These are phyloP conservation scores for Grantiella picta DNA, from an alignment of 2,113 vertebrate genomes.

Conservation along the genomic window DNA sequence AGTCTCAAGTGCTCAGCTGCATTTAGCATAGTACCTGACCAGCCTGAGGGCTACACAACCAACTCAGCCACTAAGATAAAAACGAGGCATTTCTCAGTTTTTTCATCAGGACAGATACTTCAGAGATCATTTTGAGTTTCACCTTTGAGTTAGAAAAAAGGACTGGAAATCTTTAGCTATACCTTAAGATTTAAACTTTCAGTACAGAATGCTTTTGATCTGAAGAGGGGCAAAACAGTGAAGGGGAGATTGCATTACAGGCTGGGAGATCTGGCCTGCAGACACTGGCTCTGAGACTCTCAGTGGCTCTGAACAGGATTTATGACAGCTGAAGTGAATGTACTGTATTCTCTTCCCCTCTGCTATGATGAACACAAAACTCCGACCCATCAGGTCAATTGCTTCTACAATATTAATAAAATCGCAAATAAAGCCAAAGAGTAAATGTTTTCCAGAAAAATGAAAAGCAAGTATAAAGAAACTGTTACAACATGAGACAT, in stretches of 20 bases:
- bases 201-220: not conserved
- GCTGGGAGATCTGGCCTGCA: not conserved
- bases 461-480: not conserved
- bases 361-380: not conserved
- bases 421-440: not conserved
- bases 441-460: not conserved
- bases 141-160: not conserved
- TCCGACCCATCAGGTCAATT: not conserved
- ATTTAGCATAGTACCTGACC: not conserved
- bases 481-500: not conserved
- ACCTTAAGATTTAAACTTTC: not conserved
- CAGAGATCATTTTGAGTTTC: not conserved
- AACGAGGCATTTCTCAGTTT: not conserved
- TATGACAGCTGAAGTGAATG: not conserved
- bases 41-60: not conserved
- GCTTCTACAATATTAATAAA: not conserved
- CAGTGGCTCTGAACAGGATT: not conserved
- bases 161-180: not conserved
- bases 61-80: not conserved
- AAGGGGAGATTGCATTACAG: not conserved
- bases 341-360: not conserved
- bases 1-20: not conserved
- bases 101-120: not conserved
- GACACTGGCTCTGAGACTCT: not conserved
- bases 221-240: not conserved